phyloP scores from a whole-genome alignment of 2,797 vertebrate species.

The Ataeniobius toweri region DNA sequence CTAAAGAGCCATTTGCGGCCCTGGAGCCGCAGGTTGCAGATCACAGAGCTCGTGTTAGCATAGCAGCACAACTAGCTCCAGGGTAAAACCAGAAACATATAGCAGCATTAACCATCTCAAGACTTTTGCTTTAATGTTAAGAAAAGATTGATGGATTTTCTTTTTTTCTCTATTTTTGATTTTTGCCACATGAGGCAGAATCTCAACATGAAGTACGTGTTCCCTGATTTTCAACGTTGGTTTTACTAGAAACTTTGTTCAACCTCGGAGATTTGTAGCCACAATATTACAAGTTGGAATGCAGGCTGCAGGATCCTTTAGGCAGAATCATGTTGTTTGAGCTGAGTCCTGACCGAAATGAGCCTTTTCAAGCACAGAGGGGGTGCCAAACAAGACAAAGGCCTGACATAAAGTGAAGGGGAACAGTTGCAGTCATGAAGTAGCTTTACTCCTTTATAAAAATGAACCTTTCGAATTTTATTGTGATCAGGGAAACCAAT shows the following conservation, averaged over 20 bases:
- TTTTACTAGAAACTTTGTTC: not conserved
- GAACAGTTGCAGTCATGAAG: not conserved
- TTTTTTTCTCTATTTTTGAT: not conserved
- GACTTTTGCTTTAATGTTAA: not conserved
- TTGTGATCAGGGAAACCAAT: not conserved
- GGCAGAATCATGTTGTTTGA: not conserved
- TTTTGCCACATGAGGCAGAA: too few species aligned
- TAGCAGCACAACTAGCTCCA: not conserved
- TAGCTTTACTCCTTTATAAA: too few species aligned
- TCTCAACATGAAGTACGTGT: not conserved
- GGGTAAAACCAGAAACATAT: not conserved
- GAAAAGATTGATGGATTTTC: not conserved
- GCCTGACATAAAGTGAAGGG: rapidly evolving
- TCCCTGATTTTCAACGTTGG: not conserved
- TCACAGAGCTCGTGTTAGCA: not conserved
- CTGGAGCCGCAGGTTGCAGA: too few species aligned
- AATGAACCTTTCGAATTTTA: too few species aligned
- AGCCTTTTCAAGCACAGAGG: not conserved
- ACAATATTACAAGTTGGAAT: not conserved
- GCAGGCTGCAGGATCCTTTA: not conserved
- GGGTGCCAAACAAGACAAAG: not conserved
- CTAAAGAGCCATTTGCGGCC: too few species aligned
- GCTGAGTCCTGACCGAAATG: slow-evolving; percentile 1
- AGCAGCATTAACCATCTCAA: not conserved
- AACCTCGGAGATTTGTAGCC: not conserved